phyloP scores from a whole-genome alignment of 2,797 vertebrate species.

The Neosalanx taihuensis region DNA sequence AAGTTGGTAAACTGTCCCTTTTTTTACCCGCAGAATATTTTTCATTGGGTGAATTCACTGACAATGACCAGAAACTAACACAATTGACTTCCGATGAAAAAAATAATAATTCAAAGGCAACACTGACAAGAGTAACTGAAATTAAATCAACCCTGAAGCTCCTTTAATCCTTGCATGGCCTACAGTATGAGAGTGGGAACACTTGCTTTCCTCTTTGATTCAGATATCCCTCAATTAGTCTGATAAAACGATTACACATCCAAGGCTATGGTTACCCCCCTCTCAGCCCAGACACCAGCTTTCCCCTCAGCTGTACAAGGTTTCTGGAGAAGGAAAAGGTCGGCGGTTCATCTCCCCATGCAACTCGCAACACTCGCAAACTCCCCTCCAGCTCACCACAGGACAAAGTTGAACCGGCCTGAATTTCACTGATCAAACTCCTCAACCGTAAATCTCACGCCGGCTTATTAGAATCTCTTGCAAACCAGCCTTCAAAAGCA shows the following conservation, averaged over 20 bases:
- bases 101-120: background rate
- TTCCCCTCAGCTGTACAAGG: constrained; percentile 9
- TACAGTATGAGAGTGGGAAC: constrained; percentile 54
- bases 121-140: constrained; percentile 1
- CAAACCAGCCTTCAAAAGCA: constrained; percentile 64
- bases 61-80: background rate
- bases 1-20: background rate
- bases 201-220: constrained; percentile 38
- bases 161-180: constrained; percentile 50
- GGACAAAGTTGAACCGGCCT: constrained; percentile 55
- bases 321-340: constrained; percentile 54
- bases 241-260: constrained; percentile 65
- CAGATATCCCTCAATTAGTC: constrained; percentile 63
- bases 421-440: constrained; percentile 72
- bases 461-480: constrained; percentile 64
- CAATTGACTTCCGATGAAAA: background rate
- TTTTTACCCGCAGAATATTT: background rate
- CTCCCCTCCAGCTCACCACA: constrained; percentile 48
- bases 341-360: constrained; percentile 58
- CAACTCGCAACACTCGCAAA: constrained; percentile 43
- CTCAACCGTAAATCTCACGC: constrained; percentile 72
- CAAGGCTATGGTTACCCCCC: constrained; percentile 47
- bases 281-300: constrained; percentile 10
- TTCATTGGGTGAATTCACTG: background rate
- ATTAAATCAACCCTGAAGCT: background rate